Evolutionary conservation across 2,797 vertebrate species (phyloP), one percentile per base, ranked within the genome.

Genomic region (Tarsius wallacei): DNA sequence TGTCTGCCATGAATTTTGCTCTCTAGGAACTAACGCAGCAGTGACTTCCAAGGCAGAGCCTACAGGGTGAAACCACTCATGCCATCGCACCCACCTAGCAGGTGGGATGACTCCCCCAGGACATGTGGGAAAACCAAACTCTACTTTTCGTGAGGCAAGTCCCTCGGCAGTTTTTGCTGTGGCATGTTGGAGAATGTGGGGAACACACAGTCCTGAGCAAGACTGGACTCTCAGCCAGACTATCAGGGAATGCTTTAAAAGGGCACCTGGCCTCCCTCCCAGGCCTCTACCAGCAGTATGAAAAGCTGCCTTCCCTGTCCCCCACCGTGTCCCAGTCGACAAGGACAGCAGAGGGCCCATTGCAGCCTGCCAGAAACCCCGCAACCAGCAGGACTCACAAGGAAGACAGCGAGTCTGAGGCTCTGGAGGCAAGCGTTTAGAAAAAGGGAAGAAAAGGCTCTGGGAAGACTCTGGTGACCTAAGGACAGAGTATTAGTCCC

Each of bases 211-310:
- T 36, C 21, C n/a, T 5, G 0, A 22, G 86, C 88, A 95, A 42
- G 59, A 61, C 0, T 61, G 51, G 36, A 51, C 42, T 51, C 28
- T 10, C 51, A 14, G 63, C 51, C 64, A 11, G 33, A 12, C 24
- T 0, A 47, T 31, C 42, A 9, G 61, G 10, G 14, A 51, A 53
- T n/a, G 12, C 78, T 55, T 83, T 28, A 19, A 76, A 78, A 89
- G 94, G 57, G 36, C 84, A 51, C 2, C 61, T 26, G 59, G 83
- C 78, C 81, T 55, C 31, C 24, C 15, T 85, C 77, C 84, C 73
- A 36, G 73, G 86, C 24, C 55, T 68, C 22, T 53, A n/a, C 19
- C 70, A n/a, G 63, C 68, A 19, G 9, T 4, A 1, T 21, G 21
- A 28, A 26, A 5, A 19, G 64, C 9, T 2, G 63, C 91, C 80